Evolutionary conservation across 2,888 invertebrate species (phyloP).

Genomic region (Melanargia galathea): DNA sequence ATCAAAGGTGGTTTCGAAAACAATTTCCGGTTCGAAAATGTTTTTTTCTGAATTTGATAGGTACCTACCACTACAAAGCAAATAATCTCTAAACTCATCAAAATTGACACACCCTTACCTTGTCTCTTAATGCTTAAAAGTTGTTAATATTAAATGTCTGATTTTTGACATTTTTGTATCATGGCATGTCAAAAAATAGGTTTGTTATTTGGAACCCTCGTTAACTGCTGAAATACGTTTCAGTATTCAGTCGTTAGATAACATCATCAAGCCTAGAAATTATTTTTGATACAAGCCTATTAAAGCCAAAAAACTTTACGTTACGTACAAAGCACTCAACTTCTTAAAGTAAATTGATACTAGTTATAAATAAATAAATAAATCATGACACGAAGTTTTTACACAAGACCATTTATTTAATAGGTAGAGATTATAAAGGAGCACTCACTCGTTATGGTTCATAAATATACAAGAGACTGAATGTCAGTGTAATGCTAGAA

Average conservation of each 20-base stretch:
- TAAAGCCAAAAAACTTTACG: not conserved
- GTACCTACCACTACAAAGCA: not conserved
- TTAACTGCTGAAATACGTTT: too few relatives aligned
- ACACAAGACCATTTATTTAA: conserved; percentile 22
- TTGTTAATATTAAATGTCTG: too few relatives aligned
- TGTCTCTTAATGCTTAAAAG: too few relatives aligned
- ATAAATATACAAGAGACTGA: conserved; percentile 35
- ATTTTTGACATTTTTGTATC: too few relatives aligned
- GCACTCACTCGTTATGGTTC: conserved; percentile 28
- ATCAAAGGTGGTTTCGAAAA: not conserved
- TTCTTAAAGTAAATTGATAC: conserved; percentile 6
- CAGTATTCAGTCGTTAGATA: not conserved
- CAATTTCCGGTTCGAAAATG: conserved; percentile 1
- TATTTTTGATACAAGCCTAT: not conserved
- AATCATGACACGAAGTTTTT: conserved; percentile 23
- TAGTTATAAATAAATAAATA: too few relatives aligned
- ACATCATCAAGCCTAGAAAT: not conserved
- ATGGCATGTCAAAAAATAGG: too few relatives aligned
- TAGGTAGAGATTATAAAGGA: conserved; percentile 20
- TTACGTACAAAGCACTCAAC: not conserved
- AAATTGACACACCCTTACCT: not conserved
- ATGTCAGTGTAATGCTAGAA: conserved; percentile 35
- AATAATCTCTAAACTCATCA: not conserved
- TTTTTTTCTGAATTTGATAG: not conserved
- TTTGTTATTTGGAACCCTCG: too few relatives aligned